Conservation (phyloP, 1,140 invertebrate species). For the Pogonus chalceus region DNA sequence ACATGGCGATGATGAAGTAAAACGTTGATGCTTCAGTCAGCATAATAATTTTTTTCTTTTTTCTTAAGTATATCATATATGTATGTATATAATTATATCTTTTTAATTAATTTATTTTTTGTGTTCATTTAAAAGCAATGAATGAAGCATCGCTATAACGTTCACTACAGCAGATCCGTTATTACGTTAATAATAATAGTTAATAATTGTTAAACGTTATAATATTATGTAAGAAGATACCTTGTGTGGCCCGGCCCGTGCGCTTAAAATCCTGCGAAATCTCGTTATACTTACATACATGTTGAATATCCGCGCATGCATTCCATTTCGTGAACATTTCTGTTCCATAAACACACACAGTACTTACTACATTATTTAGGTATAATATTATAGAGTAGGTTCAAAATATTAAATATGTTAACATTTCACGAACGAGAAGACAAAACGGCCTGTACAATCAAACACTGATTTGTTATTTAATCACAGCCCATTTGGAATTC, state of each 20-base stretch:
- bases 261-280: neutral
- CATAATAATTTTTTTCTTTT: too few relatives aligned
- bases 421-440: constrained; percentile 41
- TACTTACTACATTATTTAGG: constrained; percentile 28
- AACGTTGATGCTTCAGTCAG: too few relatives aligned
- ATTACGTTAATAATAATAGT: neutral
- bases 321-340: constrained; percentile 21
- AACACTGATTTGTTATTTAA: constrained; percentile 54
- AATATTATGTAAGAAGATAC: neutral
- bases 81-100: too few relatives aligned
- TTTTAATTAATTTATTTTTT: too few relatives aligned
- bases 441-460: constrained; percentile 53
- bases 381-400: constrained; percentile 23
- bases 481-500: constrained; percentile 62
- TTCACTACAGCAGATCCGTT: too few relatives aligned
- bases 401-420: constrained; percentile 29
- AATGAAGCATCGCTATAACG: too few relatives aligned
- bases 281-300: neutral
- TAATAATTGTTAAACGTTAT: neutral
- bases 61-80: too few relatives aligned
- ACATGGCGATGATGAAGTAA: too few relatives aligned
- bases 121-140: too few relatives aligned
- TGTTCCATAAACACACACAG: constrained; percentile 26
- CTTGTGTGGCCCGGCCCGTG: constrained; percentile 1
- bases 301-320: constrained; percentile 9